phyloP scores from a whole-genome alignment of 2,797 vertebrate species.

The Galago senegalensis region DNA sequence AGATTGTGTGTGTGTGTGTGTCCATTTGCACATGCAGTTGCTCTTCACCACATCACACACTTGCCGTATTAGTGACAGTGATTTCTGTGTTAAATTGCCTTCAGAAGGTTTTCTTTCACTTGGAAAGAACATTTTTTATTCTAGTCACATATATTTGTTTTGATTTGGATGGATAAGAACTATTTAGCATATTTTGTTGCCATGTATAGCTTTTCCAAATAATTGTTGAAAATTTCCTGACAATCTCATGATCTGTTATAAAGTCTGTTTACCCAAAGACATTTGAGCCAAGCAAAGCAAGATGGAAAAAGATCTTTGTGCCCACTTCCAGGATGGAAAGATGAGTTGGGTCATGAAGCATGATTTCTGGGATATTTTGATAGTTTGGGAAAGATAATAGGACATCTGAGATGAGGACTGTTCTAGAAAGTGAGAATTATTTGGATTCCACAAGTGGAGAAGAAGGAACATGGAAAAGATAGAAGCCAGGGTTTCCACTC shows the following conservation, averaged over 20 bases:
- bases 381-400: background rate
- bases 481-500: background rate
- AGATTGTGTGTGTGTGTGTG: background rate
- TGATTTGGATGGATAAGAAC: background rate
- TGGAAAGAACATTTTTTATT: slow-evolving; percentile 4
- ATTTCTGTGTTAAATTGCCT: background rate
- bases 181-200: background rate
- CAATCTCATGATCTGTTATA: background rate
- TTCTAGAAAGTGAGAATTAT: background rate
- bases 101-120: background rate
- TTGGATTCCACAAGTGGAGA: background rate
- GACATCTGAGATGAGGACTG: background rate
- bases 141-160: background rate
- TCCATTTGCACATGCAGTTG: background rate
- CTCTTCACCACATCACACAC: background rate
- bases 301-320: background rate
- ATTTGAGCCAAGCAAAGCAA: background rate
- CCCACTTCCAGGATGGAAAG: background rate
- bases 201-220: slow-evolving; percentile 38
- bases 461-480: background rate
- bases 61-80: background rate
- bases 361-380: slow-evolving; percentile 42
- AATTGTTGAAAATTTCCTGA: slow-evolving; percentile 34
- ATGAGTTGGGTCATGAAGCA: slow-evolving; percentile 19
- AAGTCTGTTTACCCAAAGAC: background rate